phyloP scores from a whole-genome alignment of 2,888 invertebrate genomes.

The Cerastis leucographa region DNA sequence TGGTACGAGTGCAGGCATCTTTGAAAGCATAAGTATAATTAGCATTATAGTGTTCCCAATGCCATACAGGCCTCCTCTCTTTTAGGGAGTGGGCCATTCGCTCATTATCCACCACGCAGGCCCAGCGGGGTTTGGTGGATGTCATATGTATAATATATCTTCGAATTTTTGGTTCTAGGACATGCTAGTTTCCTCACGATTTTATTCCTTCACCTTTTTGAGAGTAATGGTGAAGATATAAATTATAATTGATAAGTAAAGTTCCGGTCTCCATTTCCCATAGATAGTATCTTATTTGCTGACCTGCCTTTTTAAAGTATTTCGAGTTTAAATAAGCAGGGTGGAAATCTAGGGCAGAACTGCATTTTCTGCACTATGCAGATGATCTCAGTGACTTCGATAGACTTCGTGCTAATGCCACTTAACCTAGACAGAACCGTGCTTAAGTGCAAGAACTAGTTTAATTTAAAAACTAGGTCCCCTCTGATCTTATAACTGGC shows the following conservation, averaged over 20 bases:
- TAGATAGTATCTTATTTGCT: neutral
- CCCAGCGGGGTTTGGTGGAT: neutral
- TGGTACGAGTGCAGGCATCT: neutral
- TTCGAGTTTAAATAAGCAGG: neutral
- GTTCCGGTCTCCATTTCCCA: neutral
- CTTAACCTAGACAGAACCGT: constrained; percentile 58
- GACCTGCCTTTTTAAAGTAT: neutral
- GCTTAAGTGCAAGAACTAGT: constrained; percentile 53
- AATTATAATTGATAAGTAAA: neutral
- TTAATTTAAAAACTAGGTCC: constrained; percentile 52
- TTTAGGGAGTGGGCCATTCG: neutral
- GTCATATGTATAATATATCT: neutral
- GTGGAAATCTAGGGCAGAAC: constrained; percentile 8
- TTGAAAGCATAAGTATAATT: neutral
- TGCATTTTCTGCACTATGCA: constrained; percentile 21
- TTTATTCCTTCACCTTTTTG: neutral
- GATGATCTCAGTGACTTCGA: constrained; percentile 49
- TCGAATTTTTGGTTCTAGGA: neutral
- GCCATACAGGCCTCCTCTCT: neutral
- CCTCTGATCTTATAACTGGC: constrained; percentile 16
- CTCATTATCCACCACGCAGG: neutral
- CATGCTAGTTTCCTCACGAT: neutral
- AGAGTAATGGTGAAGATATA: neutral
- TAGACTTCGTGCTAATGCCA: constrained; percentile 40
- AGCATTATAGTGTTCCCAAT: neutral